Conservation (phyloP, 2,797 vertebrate genomes). For the Vultur gryphus region DNA sequence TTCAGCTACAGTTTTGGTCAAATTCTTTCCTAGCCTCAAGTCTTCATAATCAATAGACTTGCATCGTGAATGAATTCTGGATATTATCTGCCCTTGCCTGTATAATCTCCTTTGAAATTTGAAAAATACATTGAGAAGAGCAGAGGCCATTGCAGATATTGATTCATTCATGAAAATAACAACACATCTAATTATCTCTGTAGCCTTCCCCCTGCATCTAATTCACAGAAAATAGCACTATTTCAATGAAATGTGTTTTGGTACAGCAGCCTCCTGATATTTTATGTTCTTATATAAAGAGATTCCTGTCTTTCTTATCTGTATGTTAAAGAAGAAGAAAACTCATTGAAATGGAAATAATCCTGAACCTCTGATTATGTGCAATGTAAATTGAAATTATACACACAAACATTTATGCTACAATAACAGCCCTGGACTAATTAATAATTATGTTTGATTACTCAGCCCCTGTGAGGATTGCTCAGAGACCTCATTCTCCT, state of each 20-base stretch:
- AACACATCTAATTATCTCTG: background rate
- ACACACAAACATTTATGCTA: background rate
- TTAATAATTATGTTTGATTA: background rate
- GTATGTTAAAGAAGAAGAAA: background rate
- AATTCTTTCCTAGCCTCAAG: background rate
- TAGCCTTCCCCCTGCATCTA: background rate
- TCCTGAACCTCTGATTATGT: background rate
- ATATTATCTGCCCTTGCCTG: background rate
- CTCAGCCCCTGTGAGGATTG: background rate
- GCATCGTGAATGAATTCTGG: background rate
- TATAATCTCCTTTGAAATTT: background rate
- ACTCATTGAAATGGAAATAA: background rate
- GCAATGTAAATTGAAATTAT: background rate
- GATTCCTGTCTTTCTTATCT: background rate
- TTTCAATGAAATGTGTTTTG: background rate
- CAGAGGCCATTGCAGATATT: background rate
- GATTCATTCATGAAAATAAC: background rate
- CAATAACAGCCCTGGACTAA: background rate
- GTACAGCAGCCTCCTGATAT: background rate
- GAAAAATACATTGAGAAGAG: background rate
- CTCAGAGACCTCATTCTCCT: background rate
- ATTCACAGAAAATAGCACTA: background rate
- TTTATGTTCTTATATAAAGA: background rate
- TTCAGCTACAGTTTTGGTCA: background rate
- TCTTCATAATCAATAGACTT: background rate